phyloP scores from a whole-genome alignment of 37 sponge, comb jelly and placozoan genomes.

The Spongilla lacustris region DNA sequence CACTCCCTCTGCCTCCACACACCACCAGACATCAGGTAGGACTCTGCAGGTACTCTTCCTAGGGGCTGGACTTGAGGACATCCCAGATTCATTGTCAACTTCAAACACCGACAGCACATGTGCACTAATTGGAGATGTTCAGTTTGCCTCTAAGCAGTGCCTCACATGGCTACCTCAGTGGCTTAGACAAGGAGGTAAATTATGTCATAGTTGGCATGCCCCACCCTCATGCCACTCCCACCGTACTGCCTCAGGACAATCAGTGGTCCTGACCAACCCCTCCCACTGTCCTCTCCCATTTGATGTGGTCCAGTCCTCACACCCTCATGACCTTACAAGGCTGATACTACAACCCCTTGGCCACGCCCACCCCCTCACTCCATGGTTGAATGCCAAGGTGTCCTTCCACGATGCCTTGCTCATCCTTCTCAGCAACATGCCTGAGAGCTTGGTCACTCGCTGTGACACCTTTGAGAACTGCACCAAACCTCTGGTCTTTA shows the following conservation, averaged over 20 bases:
- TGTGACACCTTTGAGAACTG: not conserved
- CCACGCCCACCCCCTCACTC: not conserved
- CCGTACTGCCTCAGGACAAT: too few relatives aligned
- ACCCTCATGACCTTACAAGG: conserved; percentile 8
- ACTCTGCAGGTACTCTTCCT: conserved; percentile 2
- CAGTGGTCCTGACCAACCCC: not conserved
- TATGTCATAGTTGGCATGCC: not conserved
- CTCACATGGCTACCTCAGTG: conserved; percentile 8
- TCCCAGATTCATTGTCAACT: conserved; percentile 11
- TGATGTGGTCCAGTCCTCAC: conserved; percentile 16
- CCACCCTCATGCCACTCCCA: not conserved
- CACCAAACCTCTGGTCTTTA: conserved; percentile 11
- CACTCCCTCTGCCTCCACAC: not conserved
- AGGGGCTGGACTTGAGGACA: conserved; percentile 21
- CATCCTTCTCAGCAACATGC: conserved; percentile 13
- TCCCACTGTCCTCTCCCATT: not conserved
- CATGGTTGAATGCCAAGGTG: conserved; percentile 2
- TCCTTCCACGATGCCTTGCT: conserved; percentile 10
- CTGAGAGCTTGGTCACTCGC: not conserved
- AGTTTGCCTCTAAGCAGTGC: conserved; percentile 24
- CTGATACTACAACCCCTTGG: not conserved
- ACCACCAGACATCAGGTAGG: not conserved
- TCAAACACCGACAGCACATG: conserved; percentile 2
- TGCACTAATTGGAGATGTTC: conserved; percentile 22
- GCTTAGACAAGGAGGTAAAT: conserved; percentile 27